Evolutionary conservation across 2,797 vertebrate genomes (phyloP).

Genomic region (Kryptopterus vitreolus): DNA sequence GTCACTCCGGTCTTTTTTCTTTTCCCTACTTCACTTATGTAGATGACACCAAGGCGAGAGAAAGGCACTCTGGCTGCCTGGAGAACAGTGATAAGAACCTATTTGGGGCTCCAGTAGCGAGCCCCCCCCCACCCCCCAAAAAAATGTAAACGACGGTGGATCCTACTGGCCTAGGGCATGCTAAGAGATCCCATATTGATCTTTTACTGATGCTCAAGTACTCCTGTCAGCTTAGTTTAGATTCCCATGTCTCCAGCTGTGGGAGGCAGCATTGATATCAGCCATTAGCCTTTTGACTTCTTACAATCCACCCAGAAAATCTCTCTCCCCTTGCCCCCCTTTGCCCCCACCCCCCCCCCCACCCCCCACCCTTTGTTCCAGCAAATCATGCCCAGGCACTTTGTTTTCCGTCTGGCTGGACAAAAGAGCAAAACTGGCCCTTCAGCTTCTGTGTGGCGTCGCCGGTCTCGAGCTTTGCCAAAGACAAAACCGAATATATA

Average conservation of each 20-base stretch:
- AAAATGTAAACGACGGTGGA: neutral
- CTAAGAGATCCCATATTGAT: conserved; percentile 49
- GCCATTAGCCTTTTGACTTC: conserved; percentile 42
- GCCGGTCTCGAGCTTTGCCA: conserved; percentile 28
- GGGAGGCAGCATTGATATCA: conserved; percentile 28
- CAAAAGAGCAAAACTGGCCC: conserved; percentile 27
- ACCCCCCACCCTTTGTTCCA: too few species aligned
- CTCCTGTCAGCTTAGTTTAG: conserved; percentile 43
- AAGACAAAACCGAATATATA: conserved; percentile 42
- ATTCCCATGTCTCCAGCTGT: conserved; percentile 27
- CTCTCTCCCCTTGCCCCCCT: neutral
- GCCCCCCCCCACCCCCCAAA: too few species aligned
- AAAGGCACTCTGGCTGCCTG: neutral
- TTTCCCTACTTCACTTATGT: neutral
- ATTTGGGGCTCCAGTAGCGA: conserved; percentile 5
- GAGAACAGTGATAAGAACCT: neutral
- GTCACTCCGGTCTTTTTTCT: neutral
- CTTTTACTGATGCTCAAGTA: conserved; percentile 23
- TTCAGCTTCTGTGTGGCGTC: neutral
- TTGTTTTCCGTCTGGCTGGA: conserved; percentile 25
- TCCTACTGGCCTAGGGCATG: conserved; percentile 42
- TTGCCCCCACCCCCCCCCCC: neutral
- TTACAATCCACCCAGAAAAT: conserved; percentile 36
- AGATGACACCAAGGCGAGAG: neutral
- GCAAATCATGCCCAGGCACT: neutral